Evolutionary conservation across 2,797 vertebrate species (phyloP).

Genomic region (Potorous gilbertii): DNA sequence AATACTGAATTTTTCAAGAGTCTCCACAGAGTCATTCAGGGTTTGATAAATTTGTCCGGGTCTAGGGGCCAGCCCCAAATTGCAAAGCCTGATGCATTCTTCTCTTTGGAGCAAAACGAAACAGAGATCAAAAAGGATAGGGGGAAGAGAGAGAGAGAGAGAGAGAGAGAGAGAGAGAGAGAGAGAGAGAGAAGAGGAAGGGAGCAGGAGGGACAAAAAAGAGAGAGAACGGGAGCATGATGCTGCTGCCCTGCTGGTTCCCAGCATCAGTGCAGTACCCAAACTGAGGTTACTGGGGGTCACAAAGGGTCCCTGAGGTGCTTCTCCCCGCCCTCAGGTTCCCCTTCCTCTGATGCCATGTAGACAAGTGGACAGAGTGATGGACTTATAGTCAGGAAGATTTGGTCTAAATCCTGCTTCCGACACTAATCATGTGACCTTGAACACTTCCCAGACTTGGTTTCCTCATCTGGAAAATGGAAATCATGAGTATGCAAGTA

Average conservation of each 20-base stretch:
- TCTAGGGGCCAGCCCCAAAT: neutral
- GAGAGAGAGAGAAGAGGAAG: no score
- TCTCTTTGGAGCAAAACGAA: neutral
- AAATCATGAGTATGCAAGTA: neutral
- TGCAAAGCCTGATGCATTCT: neutral
- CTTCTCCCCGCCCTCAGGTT: no score
- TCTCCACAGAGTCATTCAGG: neutral
- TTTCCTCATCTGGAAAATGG: neutral
- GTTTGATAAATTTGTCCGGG: neutral
- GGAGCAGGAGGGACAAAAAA: no score
- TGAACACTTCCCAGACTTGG: neutral
- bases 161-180: no score
- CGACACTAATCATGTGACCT: neutral
- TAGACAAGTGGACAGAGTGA: neutral
- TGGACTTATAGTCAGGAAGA: neutral
- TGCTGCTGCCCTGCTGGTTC: neutral
- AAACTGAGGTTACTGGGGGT: neutral
- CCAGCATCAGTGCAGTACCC: neutral
- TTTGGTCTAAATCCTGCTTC: neutral
- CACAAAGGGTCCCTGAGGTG: neutral
- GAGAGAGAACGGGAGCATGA: neutral
- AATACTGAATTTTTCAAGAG: neutral
- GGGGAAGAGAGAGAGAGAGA: no score
- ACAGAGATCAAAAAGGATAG: neutral
- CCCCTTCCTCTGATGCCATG: no score